Base-by-base conservation (phyloP, 2,888 invertebrate species). In the Lacanobia oleracea region DNA sequence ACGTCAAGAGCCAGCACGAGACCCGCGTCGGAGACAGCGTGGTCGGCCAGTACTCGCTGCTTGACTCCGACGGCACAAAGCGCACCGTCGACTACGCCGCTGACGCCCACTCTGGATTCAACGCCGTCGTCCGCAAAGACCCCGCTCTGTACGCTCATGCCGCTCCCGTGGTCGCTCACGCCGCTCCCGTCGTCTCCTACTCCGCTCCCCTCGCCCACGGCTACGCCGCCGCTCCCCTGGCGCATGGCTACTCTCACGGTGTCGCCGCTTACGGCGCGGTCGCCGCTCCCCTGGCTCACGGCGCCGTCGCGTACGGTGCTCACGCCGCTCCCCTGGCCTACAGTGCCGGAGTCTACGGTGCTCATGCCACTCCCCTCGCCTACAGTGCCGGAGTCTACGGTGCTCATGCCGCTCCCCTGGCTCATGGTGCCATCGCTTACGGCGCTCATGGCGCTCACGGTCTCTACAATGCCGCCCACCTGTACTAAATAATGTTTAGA, bases 21-120 rank as follows among this genome's bases (percentile, higher is more conserved):
- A 96, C 96, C 68, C 97, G 97, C 71, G 93, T 95, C 81, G 97
- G 97, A 21, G 97, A 97, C 92, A 96, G 95, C 83, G 97, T 97
- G 60, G 96, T 96, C 79, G 95, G 95, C 79, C 95, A 95, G 82
- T 95, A 95, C 93, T 95, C 95, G 6, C 92, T 95, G 69, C 89
- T 97, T 93, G 90, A 96, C 81, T 96, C 97, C 27, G 97, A 97
- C 88, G 97, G 97, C 84, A 96, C 96, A 71, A 96, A 96, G 89
- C 96, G 97, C 83, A 97, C 96, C 48, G 97, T 97, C 0, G 97
- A 97, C 91, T 96, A 96, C 91, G 94, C 95, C 73, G 96, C 96
- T 81, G 96, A 96, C 77, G 94, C 94, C 33, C 91, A 96, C 87
- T 94, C 95, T 81, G 96, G 96, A 78, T 96, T 96, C 93, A 96